phyloP scores from a whole-genome alignment of 1,140 invertebrate species.

The Papilio helenus region DNA sequence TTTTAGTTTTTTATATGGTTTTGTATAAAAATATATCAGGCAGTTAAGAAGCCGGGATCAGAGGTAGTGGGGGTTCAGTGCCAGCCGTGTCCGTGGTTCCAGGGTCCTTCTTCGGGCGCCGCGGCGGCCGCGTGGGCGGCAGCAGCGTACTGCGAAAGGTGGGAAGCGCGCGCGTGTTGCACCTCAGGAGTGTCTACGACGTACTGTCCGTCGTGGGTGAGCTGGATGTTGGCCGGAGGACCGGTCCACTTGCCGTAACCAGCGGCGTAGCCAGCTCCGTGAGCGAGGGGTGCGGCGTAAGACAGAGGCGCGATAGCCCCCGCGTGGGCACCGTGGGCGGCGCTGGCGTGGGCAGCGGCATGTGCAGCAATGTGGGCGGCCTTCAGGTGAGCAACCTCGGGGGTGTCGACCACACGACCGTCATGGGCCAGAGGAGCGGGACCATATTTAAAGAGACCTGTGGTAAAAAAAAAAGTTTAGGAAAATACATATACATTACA shows the following conservation, averaged over 20 bases:
- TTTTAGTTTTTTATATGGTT: conserved; percentile 67
- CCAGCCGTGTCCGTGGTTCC: conserved; percentile 72
- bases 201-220: conserved; percentile 81
- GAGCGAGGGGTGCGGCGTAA: conserved; percentile 55
- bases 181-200: conserved; percentile 81
- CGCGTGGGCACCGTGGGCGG: conserved; percentile 74
- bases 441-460: conserved; percentile 77
- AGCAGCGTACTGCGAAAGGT: conserved; percentile 71
- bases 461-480: not conserved
- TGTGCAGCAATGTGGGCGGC: conserved; percentile 83
- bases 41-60: conserved; percentile 60
- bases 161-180: conserved; percentile 76
- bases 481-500: not conserved
- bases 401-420: conserved; percentile 84
- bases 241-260: conserved; percentile 77
- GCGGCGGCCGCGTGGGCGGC: conserved; percentile 74
- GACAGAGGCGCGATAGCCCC: conserved; percentile 54
- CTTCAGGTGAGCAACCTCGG: conserved; percentile 81
- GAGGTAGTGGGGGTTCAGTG: conserved; percentile 70
- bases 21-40: conserved; percentile 77
- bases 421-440: conserved; percentile 84
- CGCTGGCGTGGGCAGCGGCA: conserved; percentile 81
- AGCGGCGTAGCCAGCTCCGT: conserved; percentile 65
- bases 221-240: conserved; percentile 77
- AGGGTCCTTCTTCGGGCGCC: conserved; percentile 68